These are phyloP conservation scores for Tiphia femorata DNA, from an alignment of 2,888 invertebrate genomes.

Conservation along the genomic window DNA sequence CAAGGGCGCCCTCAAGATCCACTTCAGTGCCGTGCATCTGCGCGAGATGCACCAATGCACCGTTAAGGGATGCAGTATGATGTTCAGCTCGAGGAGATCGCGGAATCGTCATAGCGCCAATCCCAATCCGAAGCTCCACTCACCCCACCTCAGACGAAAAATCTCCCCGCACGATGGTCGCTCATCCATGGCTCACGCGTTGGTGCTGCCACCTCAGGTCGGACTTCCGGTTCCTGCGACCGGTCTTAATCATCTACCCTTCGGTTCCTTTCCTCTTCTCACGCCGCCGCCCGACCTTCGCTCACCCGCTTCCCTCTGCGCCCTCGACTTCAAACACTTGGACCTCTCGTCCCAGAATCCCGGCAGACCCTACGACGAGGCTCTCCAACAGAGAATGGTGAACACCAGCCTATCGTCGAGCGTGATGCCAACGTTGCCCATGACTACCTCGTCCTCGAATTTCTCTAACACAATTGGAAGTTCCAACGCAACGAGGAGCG, in stretches of 20 bases:
- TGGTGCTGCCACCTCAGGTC: constrained; percentile 81
- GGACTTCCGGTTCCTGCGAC: constrained; percentile 76
- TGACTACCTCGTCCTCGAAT: background rate
- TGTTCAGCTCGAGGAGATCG: constrained; percentile 97
- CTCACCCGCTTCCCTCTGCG: constrained; percentile 71
- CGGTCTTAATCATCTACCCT: constrained; percentile 80
- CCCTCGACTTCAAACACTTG: constrained; percentile 77
- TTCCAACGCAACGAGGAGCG: constrained; percentile 63
- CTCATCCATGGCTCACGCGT: constrained; percentile 87
- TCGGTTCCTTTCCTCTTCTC: constrained; percentile 83
- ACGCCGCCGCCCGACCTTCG: constrained; percentile 79
- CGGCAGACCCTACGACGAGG: constrained; percentile 67
- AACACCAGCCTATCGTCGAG: constrained; percentile 64
- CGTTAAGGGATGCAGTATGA: constrained; percentile 98
- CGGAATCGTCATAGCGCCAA: constrained; percentile 97
- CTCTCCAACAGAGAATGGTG: constrained; percentile 74
- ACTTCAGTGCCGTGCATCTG: constrained; percentile 98
- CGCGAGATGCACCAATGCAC: constrained; percentile 99
- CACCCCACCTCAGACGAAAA: constrained; percentile 92
- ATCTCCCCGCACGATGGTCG: constrained; percentile 95
- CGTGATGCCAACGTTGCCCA: constrained; percentile 2
- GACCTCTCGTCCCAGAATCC: constrained; percentile 72
- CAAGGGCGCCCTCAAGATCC: constrained; percentile 99
- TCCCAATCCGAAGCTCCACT: constrained; percentile 97
- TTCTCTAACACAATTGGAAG: constrained; percentile 60